phyloP scores from a whole-genome alignment of 2,888 invertebrate genomes.

The Brachypalpus laphriformis region DNA sequence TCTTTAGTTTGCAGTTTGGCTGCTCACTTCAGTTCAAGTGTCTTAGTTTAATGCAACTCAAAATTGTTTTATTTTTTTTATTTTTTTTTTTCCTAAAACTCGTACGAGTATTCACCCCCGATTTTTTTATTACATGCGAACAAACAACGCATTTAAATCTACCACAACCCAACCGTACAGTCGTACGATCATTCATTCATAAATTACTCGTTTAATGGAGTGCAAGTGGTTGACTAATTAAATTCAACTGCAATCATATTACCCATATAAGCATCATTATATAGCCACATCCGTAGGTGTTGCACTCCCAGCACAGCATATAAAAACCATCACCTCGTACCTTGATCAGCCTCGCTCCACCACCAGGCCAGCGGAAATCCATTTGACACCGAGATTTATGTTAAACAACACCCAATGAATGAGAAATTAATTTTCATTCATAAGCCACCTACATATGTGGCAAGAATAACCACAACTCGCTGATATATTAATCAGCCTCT shows the following conservation, averaged over 20 bases:
- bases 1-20: too few relatives aligned
- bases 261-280: constrained; percentile 31
- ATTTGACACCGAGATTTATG: constrained; percentile 67
- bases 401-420: constrained; percentile 55
- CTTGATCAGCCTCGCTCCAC: constrained; percentile 8
- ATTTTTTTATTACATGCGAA: too few relatives aligned
- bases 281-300: constrained; percentile 40
- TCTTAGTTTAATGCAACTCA: too few relatives aligned
- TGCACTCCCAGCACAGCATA: constrained; percentile 22
- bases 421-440: constrained; percentile 65
- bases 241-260: constrained; percentile 29
- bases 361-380: constrained; percentile 54
- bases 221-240: constrained; percentile 50
- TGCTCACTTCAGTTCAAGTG: too few relatives aligned
- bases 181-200: constrained; percentile 38
- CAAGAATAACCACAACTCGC: constrained; percentile 9
- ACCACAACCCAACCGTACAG: neutral
- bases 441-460: constrained; percentile 51
- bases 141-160: too few relatives aligned
- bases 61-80: too few relatives aligned
- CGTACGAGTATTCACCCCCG: too few relatives aligned
- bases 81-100: too few relatives aligned
- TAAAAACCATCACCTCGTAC: constrained; percentile 26
- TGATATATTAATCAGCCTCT: constrained; percentile 47
- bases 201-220: constrained; percentile 35